A percentile compares a stretch with the other conserved stretches of the same genome.
Conservation (phyloP, 2,888 invertebrate genomes). For the Hypolimnas misippus region DNA sequence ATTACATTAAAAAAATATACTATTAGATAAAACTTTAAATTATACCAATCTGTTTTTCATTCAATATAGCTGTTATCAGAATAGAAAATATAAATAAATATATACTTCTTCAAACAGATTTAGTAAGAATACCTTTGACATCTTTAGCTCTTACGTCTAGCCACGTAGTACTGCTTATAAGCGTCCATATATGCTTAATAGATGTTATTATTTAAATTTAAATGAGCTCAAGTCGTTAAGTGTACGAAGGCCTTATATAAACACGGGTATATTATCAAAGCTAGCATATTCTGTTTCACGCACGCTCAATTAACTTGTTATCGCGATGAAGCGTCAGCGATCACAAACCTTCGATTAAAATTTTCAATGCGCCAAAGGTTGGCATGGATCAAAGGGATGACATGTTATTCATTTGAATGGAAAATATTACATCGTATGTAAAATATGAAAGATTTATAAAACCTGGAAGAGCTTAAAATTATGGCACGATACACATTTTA, state of each 20-base stretch:
- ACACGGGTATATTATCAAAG: slow-evolving; percentile 55
- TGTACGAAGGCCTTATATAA: slow-evolving; percentile 19
- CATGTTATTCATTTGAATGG: slow-evolving; percentile 69
- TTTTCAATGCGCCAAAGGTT: slow-evolving; percentile 68
- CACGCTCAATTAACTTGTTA: slow-evolving; percentile 69
- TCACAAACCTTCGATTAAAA: slow-evolving; percentile 63
- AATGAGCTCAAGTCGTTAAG: neutral
- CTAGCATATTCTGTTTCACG: slow-evolving; percentile 63
- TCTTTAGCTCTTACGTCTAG: too few species aligned
- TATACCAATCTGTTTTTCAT: too few species aligned
- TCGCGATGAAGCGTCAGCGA: slow-evolving; percentile 62
- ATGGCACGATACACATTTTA: too few species aligned
- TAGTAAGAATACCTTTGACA: too few species aligned
- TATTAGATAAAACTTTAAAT: too few species aligned
- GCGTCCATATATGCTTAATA: neutral
- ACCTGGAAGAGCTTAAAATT: slow-evolving; percentile 42
- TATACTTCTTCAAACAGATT: too few species aligned
- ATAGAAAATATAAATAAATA: too few species aligned
- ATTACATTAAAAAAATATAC: too few species aligned
- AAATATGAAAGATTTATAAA: slow-evolving; percentile 9
- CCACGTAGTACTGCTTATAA: too few species aligned
- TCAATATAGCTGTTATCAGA: too few species aligned
- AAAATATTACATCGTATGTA: slow-evolving; percentile 54
- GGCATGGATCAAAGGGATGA: slow-evolving; percentile 66
- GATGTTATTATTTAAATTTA: neutral